Evolutionary conservation across 2,888 invertebrate species (phyloP), one percentile per base, ranked within the genome.

Genomic region (Cosmorhoe ocellata): DNA sequence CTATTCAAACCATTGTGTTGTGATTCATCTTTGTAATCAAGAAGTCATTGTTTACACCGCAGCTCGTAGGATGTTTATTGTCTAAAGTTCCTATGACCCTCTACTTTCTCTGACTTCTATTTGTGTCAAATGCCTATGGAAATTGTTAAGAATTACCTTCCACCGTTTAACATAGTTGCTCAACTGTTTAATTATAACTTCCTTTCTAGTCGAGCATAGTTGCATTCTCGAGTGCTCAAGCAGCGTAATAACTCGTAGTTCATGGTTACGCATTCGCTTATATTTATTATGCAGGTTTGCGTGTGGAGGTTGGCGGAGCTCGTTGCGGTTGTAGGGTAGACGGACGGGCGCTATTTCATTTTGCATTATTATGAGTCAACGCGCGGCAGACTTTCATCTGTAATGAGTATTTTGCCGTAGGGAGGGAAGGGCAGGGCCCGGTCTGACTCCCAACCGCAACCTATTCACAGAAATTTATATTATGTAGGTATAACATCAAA

Each of bases 321-420:
- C 60, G 64, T 70, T 81, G 84, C 75, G 85, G 84, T 81, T 71
- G 65, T 69, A 63, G 59, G 66, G 73, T 74, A 80, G 79, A 80
- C 78, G 64, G 68, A 64, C 71, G 67, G 72, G 64, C 71, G 72
- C 65, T 80, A 79, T 82, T 82, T 76, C 77, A 84, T 85, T 84
- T 81, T 73, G 72, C 67, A 76, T 82, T 83, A 84, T 81, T 82
- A 78, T 74, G 67, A 72, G 67, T 69, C 73, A 65, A 63, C 63
- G 61, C 69, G 67, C 64, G 71, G 74, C 75, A 74, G 71, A 79
- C 81, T 84, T 84, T 81, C 84, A 80, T 79, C 74, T 69, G 74
- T 82, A 81, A 86, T 81, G 75, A 82, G 74, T 69, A 67, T 73
- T 62, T 63, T 62, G 66, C 69, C 70, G 66, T 59, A 56, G 64